Evolutionary conservation across 2,888 invertebrate genomes (phyloP).

Genomic region (Campoletis raptor): DNA sequence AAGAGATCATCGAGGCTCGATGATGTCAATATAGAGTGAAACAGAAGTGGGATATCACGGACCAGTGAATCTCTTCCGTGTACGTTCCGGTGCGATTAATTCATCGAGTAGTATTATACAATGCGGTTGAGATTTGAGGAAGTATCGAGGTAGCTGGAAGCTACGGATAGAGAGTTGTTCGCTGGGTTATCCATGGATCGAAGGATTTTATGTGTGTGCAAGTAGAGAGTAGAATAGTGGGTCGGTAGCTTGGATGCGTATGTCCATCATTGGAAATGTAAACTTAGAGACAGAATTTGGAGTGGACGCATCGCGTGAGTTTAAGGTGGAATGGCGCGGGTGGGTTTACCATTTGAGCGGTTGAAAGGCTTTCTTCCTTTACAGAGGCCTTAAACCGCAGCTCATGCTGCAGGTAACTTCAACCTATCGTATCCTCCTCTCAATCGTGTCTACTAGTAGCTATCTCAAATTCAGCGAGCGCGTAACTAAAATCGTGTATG

Average conservation of each 20-base stretch:
- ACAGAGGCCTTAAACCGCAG: not conserved
- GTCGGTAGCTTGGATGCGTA: slow-evolving; percentile 23
- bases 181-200: not conserved
- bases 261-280: slow-evolving; percentile 58
- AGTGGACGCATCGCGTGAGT: slow-evolving; percentile 60
- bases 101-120: slow-evolving; percentile 28
- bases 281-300: slow-evolving; percentile 55
- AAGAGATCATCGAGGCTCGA: slow-evolving; percentile 44
- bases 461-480: slow-evolving; percentile 59
- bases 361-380: slow-evolving; percentile 18
- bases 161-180: slow-evolving; percentile 9
- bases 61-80: slow-evolving; percentile 34
- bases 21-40: slow-evolving; percentile 51
- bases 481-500: slow-evolving; percentile 64
- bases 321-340: not conserved
- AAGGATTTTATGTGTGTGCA: not conserved
- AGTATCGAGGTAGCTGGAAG: slow-evolving; percentile 7
- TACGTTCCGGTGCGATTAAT: slow-evolving; percentile 56
- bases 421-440: slow-evolving; percentile 14
- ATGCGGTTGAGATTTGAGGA: slow-evolving; percentile 6
- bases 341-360: slow-evolving; percentile 22
- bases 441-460: slow-evolving; percentile 61
- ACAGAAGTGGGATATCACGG: slow-evolving; percentile 55
- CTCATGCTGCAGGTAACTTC: not conserved
- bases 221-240: no score